Conservation (phyloP, 1,140 invertebrate genomes). For the Berghia stephanieae region DNA sequence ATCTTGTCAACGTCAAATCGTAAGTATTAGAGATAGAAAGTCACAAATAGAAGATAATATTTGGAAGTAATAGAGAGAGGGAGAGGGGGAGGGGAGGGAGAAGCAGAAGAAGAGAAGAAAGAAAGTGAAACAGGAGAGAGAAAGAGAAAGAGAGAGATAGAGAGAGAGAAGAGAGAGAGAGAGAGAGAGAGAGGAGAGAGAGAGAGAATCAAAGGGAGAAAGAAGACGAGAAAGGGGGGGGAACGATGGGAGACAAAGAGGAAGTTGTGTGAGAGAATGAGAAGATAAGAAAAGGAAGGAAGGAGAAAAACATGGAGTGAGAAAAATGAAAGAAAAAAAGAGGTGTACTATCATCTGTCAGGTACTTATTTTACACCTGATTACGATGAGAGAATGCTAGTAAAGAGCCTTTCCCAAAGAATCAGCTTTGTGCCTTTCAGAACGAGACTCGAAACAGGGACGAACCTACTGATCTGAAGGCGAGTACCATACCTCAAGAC, state of each 20-base stretch:
- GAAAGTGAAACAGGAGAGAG: not conserved
- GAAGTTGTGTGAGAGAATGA: too few relatives aligned
- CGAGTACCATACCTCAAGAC: too few relatives aligned
- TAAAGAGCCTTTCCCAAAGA: too few relatives aligned
- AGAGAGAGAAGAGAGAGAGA: not conserved
- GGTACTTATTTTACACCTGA: too few relatives aligned
- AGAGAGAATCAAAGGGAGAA: not conserved
- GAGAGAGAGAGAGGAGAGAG: not conserved
- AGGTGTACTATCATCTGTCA: too few relatives aligned
- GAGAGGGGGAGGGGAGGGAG: not conserved
- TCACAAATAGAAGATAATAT: not conserved
- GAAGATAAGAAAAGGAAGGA: conserved; percentile 14
- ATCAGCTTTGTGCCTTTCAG: too few relatives aligned
- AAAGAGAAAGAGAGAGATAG: not conserved
- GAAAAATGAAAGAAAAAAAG: not conserved
- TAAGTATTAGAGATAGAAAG: conserved; percentile 1
- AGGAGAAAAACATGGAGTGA: not conserved
- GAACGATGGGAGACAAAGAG: too few relatives aligned
- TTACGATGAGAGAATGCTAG: too few relatives aligned
- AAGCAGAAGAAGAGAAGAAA: not conserved
- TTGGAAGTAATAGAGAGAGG: not conserved
- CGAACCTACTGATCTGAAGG: not conserved
- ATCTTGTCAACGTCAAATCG: not conserved
- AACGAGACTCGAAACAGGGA: not conserved
- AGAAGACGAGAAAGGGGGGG: not conserved